Evolutionary conservation across 2,113 vertebrate species (phyloP).

Genomic region (Urocolius indicus): DNA sequence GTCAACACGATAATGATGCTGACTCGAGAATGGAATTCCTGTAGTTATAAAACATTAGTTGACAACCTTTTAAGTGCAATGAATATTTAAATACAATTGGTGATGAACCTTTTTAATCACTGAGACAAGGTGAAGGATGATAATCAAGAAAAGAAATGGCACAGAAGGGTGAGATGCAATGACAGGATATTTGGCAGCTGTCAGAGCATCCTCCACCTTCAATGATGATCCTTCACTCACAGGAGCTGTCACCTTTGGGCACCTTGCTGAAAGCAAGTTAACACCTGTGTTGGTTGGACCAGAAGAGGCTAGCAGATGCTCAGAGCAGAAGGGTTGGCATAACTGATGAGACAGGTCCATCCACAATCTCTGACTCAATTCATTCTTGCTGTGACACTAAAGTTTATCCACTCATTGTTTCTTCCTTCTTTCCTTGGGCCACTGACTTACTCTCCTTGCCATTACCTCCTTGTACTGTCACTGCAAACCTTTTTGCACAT

Average conservation of each 20-base stretch:
- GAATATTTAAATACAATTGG: not conserved
- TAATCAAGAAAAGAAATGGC: not conserved
- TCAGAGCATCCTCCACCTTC: not conserved
- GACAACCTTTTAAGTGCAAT: not conserved
- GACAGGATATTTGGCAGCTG: not conserved
- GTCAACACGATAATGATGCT: not conserved
- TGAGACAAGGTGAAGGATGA: not conserved
- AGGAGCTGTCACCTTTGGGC: not conserved
- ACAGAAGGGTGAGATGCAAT: not conserved
- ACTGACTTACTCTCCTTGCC: not conserved
- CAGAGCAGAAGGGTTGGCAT: not conserved
- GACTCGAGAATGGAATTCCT: not conserved
- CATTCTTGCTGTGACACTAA: not conserved
- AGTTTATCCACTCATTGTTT: not conserved
- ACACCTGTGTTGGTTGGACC: not conserved
- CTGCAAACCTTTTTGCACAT: not conserved
- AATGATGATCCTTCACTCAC: accelerated
- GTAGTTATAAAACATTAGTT: not conserved
- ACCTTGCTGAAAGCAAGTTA: not conserved
- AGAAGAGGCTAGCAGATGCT: not conserved
- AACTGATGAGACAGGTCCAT: not conserved
- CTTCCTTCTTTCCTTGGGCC: not conserved
- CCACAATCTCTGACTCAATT: not conserved
- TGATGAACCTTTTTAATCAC: not conserved
- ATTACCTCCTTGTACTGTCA: not conserved